Conservation (phyloP, 1,140 invertebrate species). For the Musca domestica region DNA sequence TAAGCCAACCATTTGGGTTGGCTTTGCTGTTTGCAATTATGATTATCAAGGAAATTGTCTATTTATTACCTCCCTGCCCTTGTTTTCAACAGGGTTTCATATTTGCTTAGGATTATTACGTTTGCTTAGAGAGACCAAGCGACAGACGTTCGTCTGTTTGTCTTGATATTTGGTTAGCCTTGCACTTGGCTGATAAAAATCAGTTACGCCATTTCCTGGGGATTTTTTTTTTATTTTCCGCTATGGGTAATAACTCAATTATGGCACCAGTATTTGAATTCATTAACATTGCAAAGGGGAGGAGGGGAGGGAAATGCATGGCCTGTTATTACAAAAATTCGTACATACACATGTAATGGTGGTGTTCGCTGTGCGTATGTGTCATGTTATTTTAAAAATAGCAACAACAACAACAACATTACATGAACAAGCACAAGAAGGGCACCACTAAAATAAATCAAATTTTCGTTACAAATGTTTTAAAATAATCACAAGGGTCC, state of each 20-base stretch:
- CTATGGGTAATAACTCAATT: slow-evolving; percentile 20
- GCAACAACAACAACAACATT: slow-evolving; percentile 1
- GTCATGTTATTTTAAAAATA: not conserved
- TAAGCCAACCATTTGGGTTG: no score
- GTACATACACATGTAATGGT: not conserved
- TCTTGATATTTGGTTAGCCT: no score
- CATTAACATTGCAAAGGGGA: not conserved
- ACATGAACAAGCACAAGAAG: not conserved
- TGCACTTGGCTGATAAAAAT: no score
- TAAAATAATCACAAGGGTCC: slow-evolving; percentile 19
- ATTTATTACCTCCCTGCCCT: no score
- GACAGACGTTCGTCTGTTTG: no score
- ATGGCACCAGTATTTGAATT: slow-evolving; percentile 7
- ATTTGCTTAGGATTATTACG: no score
- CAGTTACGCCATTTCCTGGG: no score
- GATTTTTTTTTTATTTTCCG: not conserved
- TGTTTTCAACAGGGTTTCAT: no score
- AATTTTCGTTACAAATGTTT: slow-evolving; percentile 6
- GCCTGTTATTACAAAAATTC: not conserved
- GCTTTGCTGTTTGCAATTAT: no score
- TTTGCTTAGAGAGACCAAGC: no score
- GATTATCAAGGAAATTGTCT: no score
- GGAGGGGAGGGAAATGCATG: not conserved
- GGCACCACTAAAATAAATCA: not conserved
- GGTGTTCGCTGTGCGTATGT: not conserved